Evolutionary conservation across 2,797 vertebrate species (phyloP).

Genomic region (Melanotaenia pygmaea): DNA sequence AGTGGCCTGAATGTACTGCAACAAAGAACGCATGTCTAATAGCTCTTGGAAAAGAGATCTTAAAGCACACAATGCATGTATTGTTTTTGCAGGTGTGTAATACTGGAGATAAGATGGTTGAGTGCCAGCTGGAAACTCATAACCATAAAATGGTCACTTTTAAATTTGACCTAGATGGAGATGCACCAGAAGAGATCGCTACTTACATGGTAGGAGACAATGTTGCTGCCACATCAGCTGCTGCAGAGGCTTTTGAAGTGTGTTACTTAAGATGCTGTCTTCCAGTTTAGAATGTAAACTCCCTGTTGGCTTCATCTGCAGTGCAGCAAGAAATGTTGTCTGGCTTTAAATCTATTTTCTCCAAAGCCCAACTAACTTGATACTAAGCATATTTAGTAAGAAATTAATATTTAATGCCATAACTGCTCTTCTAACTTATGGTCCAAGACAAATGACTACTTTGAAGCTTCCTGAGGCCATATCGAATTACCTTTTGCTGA

Average conservation of each 20-base stretch:
- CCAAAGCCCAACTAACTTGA: slow-evolving; percentile 19
- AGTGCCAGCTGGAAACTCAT: slow-evolving; percentile 97
- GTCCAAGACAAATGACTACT: slow-evolving; percentile 9
- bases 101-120: slow-evolving; percentile 98
- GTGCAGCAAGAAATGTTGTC: slow-evolving; percentile 58
- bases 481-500: slow-evolving; percentile 1
- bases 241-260: slow-evolving; percentile 13
- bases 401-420: slow-evolving; percentile 34
- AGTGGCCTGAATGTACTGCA: slow-evolving; percentile 62
- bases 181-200: slow-evolving; percentile 97
- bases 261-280: slow-evolving; percentile 8
- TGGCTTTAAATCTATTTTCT: slow-evolving; percentile 7
- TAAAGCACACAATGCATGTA: not conserved
- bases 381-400: slow-evolving; percentile 27
- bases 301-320: slow-evolving; percentile 60
- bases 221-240: not conserved
- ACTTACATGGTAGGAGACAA: slow-evolving; percentile 89
- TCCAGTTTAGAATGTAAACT: slow-evolving; percentile 36
- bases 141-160: slow-evolving; percentile 99
- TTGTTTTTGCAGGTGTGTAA: slow-evolving; percentile 88
- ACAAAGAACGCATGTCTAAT: not conserved
- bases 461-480: not conserved
- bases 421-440: not conserved
- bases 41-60: not conserved
- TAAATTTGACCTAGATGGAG: slow-evolving; percentile 97